A percentile compares a stretch with the other conserved stretches of the same genome.
These are phyloP conservation scores for Cynopterus sphinx DNA, from an alignment of 2,797 vertebrate species.

Conservation along the genomic window DNA sequence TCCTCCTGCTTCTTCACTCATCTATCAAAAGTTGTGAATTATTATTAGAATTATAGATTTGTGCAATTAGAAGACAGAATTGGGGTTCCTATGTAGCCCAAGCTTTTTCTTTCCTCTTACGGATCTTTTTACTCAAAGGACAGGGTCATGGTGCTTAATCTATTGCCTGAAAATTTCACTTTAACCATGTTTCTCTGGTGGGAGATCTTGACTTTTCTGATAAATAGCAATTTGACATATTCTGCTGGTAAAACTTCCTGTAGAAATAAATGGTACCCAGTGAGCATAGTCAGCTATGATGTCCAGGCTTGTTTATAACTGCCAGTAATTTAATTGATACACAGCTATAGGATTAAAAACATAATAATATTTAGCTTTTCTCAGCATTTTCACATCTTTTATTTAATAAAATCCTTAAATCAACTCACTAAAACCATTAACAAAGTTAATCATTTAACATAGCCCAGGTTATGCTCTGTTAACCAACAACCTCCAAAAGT, in stretches of 20 bases:
- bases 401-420: slow-evolving; percentile 11
- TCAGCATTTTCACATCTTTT: slow-evolving; percentile 32
- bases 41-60: background rate
- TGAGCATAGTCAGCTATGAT: background rate
- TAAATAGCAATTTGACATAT: slow-evolving; percentile 19
- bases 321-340: slow-evolving; percentile 50
- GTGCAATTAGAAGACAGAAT: no score
- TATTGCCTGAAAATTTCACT: background rate
- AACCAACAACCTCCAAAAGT: background rate
- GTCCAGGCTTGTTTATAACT: background rate
- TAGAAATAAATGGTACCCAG: background rate
- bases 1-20: background rate
- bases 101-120: background rate
- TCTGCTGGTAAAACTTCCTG: slow-evolving; percentile 28
- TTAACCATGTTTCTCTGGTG: slow-evolving; percentile 19
- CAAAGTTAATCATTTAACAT: slow-evolving; percentile 39
- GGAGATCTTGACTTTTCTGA: background rate
- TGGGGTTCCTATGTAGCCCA: background rate
- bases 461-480: background rate
- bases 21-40: background rate
- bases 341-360: slow-evolving; percentile 59
- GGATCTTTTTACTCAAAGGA: background rate
- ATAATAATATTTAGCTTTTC: slow-evolving; percentile 30
- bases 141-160: background rate
- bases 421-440: background rate